phyloP scores from a whole-genome alignment of 2,113 vertebrate species.

The Cranoglanis bouderius region DNA sequence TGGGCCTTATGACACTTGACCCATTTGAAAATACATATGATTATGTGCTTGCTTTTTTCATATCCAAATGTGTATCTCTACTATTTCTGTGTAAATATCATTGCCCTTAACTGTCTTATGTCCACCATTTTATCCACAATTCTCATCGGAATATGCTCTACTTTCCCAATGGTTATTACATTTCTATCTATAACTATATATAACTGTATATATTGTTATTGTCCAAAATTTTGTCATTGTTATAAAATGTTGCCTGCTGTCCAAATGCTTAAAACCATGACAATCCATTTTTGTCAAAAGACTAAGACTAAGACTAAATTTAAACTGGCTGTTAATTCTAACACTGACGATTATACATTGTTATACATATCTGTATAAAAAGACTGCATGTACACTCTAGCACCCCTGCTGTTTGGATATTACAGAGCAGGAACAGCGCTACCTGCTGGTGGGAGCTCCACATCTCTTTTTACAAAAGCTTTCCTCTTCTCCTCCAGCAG shows the following conservation, averaged over 20 bases:
- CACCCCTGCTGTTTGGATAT: not conserved
- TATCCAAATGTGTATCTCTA: not conserved
- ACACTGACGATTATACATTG: not conserved
- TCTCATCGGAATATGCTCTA: not conserved
- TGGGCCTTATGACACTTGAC: not conserved
- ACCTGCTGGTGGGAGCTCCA: conserved; percentile 83
- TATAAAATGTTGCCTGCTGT: not conserved
- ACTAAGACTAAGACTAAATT: not conserved
- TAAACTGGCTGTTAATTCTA: not conserved
- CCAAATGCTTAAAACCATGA: not conserved
- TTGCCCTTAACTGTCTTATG: not conserved
- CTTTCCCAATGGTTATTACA: not conserved
- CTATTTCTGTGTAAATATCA: not conserved
- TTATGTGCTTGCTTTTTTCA: not conserved
- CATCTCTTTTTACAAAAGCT: conserved; percentile 89
- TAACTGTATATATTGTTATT: not conserved
- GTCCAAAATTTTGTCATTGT: not conserved
- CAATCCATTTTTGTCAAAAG: too few relatives aligned
- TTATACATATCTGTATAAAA: too few relatives aligned
- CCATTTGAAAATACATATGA: not conserved
- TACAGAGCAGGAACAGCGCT: not conserved
- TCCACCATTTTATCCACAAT: not conserved
- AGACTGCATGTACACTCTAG: too few relatives aligned
- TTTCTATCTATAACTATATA: not conserved
- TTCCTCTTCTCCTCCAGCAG: conserved; percentile 95